Conservation (phyloP, 2,888 invertebrate genomes). For the Kryphioiulus occultus region DNA sequence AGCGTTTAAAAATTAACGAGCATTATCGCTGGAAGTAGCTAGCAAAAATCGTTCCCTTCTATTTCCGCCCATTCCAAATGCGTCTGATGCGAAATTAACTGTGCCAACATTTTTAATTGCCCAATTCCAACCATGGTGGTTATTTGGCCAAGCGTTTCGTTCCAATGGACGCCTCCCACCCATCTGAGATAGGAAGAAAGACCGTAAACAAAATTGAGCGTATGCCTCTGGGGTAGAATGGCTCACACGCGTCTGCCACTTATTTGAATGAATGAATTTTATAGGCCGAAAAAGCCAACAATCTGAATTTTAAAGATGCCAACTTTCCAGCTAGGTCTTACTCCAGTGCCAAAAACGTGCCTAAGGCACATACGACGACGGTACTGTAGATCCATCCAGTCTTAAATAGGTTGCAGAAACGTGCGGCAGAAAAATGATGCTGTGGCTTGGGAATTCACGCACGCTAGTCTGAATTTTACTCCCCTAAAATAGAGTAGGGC, state of each 20-base stretch:
- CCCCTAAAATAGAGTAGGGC: not conserved
- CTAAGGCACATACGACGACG: not conserved
- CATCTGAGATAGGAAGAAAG: not conserved
- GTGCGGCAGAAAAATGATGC: not conserved
- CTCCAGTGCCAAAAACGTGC: slow-evolving; percentile 5
- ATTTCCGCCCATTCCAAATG: not conserved
- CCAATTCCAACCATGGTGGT: not conserved
- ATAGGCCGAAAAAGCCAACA: not conserved
- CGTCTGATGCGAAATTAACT: not conserved
- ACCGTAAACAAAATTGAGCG: slow-evolving; percentile 5
- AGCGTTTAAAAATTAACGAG: not conserved
- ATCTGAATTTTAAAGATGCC: slow-evolving; percentile 5
- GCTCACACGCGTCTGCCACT: not conserved
- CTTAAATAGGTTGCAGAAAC: not conserved
- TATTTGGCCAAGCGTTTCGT: not conserved
- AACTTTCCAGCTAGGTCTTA: not conserved
- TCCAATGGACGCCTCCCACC: not conserved
- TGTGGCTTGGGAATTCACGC: not conserved
- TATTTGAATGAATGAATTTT: slow-evolving; percentile 5
- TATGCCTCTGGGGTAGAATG: not conserved
- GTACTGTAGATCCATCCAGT: not conserved
- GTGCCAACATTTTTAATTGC: slow-evolving; percentile 5
- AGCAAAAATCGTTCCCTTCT: not conserved
- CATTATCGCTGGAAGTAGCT: not conserved
- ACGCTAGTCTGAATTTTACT: not conserved